phyloP scores from a whole-genome alignment of 2,888 invertebrate genomes.

The Tenthredo mesomela region DNA sequence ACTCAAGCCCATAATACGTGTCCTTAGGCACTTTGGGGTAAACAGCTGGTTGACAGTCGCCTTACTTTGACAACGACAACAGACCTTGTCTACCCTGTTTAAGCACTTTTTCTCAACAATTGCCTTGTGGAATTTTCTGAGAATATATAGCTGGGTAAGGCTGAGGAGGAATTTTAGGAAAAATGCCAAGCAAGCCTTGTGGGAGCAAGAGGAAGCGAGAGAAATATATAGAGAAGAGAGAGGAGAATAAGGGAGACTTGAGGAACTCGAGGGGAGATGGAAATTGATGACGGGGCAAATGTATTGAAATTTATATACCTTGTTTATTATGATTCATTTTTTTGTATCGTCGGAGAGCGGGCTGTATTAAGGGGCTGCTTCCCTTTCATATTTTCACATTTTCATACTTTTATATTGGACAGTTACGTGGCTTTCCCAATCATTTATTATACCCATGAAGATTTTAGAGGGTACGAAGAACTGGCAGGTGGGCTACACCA shows the following conservation, averaged over 20 bases:
- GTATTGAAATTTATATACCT: constrained; percentile 57
- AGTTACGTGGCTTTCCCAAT: constrained; percentile 41
- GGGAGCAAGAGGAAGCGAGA: neutral
- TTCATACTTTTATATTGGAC: constrained; percentile 40
- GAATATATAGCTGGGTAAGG: neutral
- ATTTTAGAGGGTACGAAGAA: constrained; percentile 25
- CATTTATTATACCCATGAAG: constrained; percentile 45
- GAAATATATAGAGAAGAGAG: neutral
- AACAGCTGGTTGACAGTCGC: neutral
- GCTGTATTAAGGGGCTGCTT: constrained; percentile 40
- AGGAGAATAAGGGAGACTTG: neutral
- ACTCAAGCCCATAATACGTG: neutral
- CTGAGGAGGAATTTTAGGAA: constrained; percentile 43
- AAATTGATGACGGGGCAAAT: constrained; percentile 52
- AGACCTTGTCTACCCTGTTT: constrained; percentile 1
- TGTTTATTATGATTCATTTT: constrained; percentile 53
- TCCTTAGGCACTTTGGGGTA: neutral
- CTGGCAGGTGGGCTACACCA: constrained; percentile 2
- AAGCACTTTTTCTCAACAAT: constrained; percentile 25
- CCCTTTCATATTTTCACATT: constrained; percentile 35
- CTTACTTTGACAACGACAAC: constrained; percentile 9
- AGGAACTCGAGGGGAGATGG: constrained; percentile 48
- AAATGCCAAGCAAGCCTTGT: neutral
- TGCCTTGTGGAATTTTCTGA: constrained; percentile 34
- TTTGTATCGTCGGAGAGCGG: constrained; percentile 55